Evolutionary conservation across 1,140 invertebrate genomes (phyloP), one percentile per base, ranked within the genome.

Genomic region (Zaprionus camerounensis): DNA sequence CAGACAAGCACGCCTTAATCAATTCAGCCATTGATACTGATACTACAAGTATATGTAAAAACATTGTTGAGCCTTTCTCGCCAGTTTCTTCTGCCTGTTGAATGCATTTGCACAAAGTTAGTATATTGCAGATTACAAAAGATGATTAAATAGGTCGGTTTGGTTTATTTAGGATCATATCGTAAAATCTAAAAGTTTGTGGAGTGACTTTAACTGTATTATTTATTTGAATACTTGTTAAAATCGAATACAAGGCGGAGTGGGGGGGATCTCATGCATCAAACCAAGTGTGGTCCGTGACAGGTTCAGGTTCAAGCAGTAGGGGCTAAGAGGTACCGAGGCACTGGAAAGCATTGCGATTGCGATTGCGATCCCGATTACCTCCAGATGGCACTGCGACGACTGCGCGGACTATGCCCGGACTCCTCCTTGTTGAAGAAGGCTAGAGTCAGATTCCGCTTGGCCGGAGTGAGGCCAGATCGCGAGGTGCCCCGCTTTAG

Each of bases 361-460:
- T 2, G 26, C 13, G 2, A 31, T 20, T 34, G 13, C 36, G 51
- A 17, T 17, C 11, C 24, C 5, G 26, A 2, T 17, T 63, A 76
- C 0, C 73, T 26, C 73, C 73, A 76, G 17, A 56, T 20, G 6
- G 36, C 49, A n/a, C 26, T 46, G 38, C 46, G 73, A n/a, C 55
- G 56, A 34, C 28, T 69, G 1, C 65, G 77, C 0, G 28, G 28
- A 28, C 31, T 53, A 20, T 15, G n/a, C 0, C 26, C 12, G 0
- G 31, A 34, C 1, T 24, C 13, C 12, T 74, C 67, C 5, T 76
- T 78, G 49, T 68, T 71, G 55, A 71, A 38, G 5, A 87, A 87
- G 1, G 84, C 84, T 0, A 87, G 66, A 12, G 81, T 78, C 5
- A 87, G 41, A 11, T 88, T 56, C 11, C 85, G 81, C 15, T 84